These are phyloP conservation scores for Macropus fuliginosus DNA, from an alignment of 2,797 vertebrate species.

Conservation along the genomic window DNA sequence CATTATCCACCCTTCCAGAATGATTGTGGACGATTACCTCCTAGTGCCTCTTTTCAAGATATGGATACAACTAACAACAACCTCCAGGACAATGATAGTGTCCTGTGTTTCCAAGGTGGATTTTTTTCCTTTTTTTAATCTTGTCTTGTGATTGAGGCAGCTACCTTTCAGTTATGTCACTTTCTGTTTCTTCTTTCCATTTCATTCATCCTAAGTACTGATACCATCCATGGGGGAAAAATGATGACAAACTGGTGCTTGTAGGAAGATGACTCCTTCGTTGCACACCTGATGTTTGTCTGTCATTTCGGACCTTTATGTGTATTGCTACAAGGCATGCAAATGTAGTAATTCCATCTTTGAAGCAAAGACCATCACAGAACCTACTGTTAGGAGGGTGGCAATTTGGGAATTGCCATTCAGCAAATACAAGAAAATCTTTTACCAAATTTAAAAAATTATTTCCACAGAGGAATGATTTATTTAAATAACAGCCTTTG, in stretches of 20 bases:
- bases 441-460: slow-evolving; percentile 6
- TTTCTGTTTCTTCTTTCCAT: slow-evolving; percentile 73
- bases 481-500: slow-evolving; percentile 17
- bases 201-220: slow-evolving; percentile 55
- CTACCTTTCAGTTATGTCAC: slow-evolving; percentile 71
- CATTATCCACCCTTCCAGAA: slow-evolving; percentile 85
- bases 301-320: background rate
- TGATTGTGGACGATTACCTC: slow-evolving; percentile 88
- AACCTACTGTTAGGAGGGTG: background rate
- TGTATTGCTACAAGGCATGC: slow-evolving; percentile 67
- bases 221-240: background rate
- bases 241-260: slow-evolving; percentile 44
- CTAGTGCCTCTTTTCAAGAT: slow-evolving; percentile 93
- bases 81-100: slow-evolving; percentile 89
- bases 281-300: background rate
- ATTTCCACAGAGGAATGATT: background rate
- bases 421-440: background rate
- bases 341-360: slow-evolving; percentile 42
- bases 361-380: background rate
- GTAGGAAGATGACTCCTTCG: slow-evolving; percentile 1
- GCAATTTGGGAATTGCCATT: background rate
- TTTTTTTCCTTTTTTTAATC: slow-evolving; percentile 72
- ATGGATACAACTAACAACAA: slow-evolving; percentile 88
- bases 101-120: slow-evolving; percentile 95
- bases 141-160: slow-evolving; percentile 71